A percentile compares a stretch with the other conserved stretches of the same genome.
phyloP scores from a whole-genome alignment of 37 sponge, comb jelly and placozoan genomes.

The Chondrilla cf. caribensis region DNA sequence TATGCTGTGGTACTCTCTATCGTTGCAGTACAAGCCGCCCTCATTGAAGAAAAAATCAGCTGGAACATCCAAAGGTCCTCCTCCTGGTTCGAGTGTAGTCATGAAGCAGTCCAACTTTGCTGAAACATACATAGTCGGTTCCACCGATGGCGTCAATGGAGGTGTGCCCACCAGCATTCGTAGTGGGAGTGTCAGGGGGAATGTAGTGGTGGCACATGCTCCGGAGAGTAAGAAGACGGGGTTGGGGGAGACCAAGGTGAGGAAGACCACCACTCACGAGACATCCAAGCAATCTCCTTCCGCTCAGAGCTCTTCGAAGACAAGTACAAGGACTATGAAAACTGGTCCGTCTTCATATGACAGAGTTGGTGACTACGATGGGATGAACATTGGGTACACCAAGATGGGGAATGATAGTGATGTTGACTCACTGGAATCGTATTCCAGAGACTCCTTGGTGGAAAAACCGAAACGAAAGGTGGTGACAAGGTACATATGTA shows the following conservation, averaged over 20 bases:
- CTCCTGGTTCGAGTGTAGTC: constrained; percentile 50
- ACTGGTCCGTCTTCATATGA: no score
- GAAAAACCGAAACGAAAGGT: background rate
- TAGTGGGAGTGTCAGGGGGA: background rate
- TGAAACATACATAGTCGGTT: constrained; percentile 22
- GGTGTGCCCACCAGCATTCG: background rate
- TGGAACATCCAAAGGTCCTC: background rate
- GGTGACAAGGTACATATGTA: no score
- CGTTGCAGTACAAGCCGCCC: constrained; percentile 69
- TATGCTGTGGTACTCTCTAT: background rate
- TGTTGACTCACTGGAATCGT: background rate
- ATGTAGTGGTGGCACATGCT: constrained; percentile 9
- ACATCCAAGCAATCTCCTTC: no score
- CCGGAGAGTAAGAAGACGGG: background rate
- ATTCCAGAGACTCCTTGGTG: background rate
- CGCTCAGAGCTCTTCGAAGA: no score
- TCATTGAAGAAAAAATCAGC: constrained; percentile 8
- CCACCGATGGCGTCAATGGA: background rate
- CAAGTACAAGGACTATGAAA: no score
- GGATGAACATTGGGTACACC: no score
- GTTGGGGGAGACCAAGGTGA: background rate
- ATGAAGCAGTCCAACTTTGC: constrained; percentile 51
- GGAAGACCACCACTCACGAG: background rate
- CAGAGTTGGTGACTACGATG: no score
- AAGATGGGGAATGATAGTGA: background rate